Conservation (phyloP, 1,140 invertebrate species). For the Ptiloglossa arizonensis region DNA sequence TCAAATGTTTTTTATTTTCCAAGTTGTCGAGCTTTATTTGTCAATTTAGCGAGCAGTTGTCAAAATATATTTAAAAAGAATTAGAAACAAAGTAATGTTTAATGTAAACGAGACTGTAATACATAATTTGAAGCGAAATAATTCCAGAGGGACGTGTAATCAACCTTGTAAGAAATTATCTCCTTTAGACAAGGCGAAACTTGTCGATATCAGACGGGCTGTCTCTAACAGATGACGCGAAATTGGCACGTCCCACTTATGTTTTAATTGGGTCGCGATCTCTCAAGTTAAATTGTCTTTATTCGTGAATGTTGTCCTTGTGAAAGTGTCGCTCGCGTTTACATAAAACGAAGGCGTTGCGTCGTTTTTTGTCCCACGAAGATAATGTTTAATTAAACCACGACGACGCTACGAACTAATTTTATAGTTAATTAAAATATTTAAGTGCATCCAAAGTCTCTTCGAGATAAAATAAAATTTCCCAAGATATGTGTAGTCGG, state of each 20-base stretch:
- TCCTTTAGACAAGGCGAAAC: slow-evolving; percentile 1
- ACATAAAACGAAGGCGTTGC: background rate
- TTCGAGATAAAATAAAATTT: too few species aligned
- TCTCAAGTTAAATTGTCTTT: background rate
- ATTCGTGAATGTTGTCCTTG: background rate
- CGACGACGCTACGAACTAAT: background rate
- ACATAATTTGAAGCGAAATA: too few species aligned
- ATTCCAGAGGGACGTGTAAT: background rate
- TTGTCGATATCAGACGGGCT: slow-evolving; percentile 27
- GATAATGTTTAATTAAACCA: background rate
- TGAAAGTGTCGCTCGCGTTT: background rate
- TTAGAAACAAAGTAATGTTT: too few species aligned
- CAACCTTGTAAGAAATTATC: slow-evolving; percentile 6
- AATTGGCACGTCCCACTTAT: slow-evolving; percentile 7
- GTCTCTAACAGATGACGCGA: slow-evolving; percentile 12
- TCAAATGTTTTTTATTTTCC: too few species aligned
- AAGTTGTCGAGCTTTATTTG: too few species aligned
- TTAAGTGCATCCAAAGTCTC: too few species aligned
- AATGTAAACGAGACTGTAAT: too few species aligned
- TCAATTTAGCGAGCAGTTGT: too few species aligned
- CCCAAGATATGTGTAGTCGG: too few species aligned
- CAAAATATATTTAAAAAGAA: too few species aligned
- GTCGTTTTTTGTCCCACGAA: background rate
- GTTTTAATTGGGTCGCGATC: slow-evolving; percentile 22
- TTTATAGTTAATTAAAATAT: background rate